Evolutionary conservation across 2,888 invertebrate species (phyloP), one percentile per base, ranked within the genome.

Genomic region (Pristionchus fissidentatus): DNA sequence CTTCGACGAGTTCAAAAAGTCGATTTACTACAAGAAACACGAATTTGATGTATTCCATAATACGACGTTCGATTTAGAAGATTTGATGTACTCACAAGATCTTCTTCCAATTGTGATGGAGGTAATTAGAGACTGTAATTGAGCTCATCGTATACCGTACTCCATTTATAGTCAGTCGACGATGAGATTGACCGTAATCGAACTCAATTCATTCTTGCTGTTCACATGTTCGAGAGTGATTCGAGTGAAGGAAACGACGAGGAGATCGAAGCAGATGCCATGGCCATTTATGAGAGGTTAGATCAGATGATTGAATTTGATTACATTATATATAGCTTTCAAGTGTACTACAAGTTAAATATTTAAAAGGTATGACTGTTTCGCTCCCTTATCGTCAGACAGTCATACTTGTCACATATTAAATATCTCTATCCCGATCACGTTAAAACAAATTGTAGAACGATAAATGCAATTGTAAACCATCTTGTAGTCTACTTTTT

Each of bases 71-170:
- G 55, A 52, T 29, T 22, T 98, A 80, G 95, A 95, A 89, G 98
- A 98, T 93, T 95, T 98, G 92, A 94, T 98, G 83, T 95, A 96
- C 93, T 96, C 96, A 94, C 97, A 97, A 93, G 95, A 95, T 85
- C 95, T 96, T 84, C 94, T 98, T 86, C 97, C 97, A 93, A 97
- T 96, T 93, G 97, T 98, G 92, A 97, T 97, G 94, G 97, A 98
- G 94, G 95, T 95, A n/a, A n/a, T n/a, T n/a, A n/a, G n/a, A n/a
- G n/a, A n/a, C n/a, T n/a, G n/a, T n/a, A n/a, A n/a, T n/a, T n/a
- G n/a, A n/a, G n/a, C n/a, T n/a, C n/a, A n/a, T n/a, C n/a, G n/a
- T n/a, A n/a, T n/a, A n/a, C n/a, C n/a, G n/a, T n/a, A n/a, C n/a
- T n/a, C n/a, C n/a, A n/a, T n/a, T n/a, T n/a, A n/a, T 84, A 88